Evolutionary conservation across 2,888 invertebrate species (phyloP), one percentile per base, ranked within the genome.

Genomic region (Girardia tigrina): DNA sequence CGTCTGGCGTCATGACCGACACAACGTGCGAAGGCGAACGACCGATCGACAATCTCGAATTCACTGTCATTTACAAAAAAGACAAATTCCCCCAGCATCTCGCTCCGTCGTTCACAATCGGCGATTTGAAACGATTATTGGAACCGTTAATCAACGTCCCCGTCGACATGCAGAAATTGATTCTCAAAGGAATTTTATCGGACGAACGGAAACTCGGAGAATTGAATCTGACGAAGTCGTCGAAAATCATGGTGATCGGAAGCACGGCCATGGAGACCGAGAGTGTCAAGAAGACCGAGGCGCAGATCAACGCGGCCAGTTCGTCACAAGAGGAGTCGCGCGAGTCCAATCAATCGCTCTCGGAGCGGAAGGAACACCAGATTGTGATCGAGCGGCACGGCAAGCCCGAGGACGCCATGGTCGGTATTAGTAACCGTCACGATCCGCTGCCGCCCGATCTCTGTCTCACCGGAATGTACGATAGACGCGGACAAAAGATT

Each of bases 401-500:
- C 77, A 87, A 91, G 80, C 92, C 92, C 12, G 92, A 92, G 71
- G 92, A 92, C 87, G 90, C 86, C 0, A 89, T 91, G 89, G 90
- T 90, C 36, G 92, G 91, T 78, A 88, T 92, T 80, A 89, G 90
- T 85, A 89, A 89, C 84, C 86, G 87, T 70, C 90, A 90, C 77
- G 91, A 91, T 82, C 87, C 89, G 28, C 85, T 93, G 78, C 93
- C 93, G 29, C 92, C 92, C 36, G 56, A 56, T 56, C 23, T 56
- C 6, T 56, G 56, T 56, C 83, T 93, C 28, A 89, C 90, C 78
- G 92, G 92, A 71, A 92, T 93, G 92, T 86, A 92, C 82, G 92
- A 92, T 84, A 91, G 91, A 83, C 88, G 89, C 77, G 91, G 92
- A 20, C 90, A 91, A 1, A 92, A 92, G 26, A 91, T 93, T 74